phyloP scores from a whole-genome alignment of 2,797 vertebrate genomes.

The Neomorphus geoffroyi region DNA sequence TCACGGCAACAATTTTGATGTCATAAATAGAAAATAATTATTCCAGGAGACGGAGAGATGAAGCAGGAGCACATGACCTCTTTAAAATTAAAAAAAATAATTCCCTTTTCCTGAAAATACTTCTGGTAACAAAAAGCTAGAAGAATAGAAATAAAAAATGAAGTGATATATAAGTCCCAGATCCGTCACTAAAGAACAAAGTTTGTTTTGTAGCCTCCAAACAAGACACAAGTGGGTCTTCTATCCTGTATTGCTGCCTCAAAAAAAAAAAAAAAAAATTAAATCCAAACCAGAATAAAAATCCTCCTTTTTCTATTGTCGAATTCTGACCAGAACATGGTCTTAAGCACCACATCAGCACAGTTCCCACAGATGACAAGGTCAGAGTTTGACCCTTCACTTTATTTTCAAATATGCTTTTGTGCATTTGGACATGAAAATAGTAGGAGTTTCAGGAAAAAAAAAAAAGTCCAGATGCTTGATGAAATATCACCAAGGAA shows the following conservation, averaged over 20 bases:
- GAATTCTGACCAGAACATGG: not conserved
- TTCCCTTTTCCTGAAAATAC: not conserved
- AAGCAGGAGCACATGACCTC: not conserved
- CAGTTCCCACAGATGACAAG: constrained; percentile 63
- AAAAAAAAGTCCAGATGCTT: not conserved
- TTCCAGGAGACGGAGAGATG: not conserved
- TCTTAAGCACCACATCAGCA: not conserved
- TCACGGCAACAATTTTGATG: not conserved
- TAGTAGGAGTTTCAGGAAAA: not conserved
- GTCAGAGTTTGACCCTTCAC: constrained; percentile 41
- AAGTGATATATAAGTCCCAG: not conserved
- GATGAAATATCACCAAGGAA: not conserved
- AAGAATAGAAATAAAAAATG: not conserved
- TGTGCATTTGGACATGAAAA: constrained; percentile 12
- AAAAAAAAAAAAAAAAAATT: not conserved
- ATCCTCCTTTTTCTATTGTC: not conserved
- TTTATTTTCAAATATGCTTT: constrained; percentile 59
- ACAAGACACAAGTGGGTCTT: not conserved
- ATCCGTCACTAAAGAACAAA: not conserved
- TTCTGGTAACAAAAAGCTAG: not conserved
- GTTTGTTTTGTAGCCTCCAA: constrained; percentile 2
- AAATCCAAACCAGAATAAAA: not conserved
- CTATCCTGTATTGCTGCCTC: not conserved
- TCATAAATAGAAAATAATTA: not conserved
- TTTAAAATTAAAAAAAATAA: constrained; percentile 3